Percentiles rank a stretch among this genome's conserved stretches.
Conservation (phyloP, 1,140 invertebrate genomes). For the Lutraria rhynchaena region DNA sequence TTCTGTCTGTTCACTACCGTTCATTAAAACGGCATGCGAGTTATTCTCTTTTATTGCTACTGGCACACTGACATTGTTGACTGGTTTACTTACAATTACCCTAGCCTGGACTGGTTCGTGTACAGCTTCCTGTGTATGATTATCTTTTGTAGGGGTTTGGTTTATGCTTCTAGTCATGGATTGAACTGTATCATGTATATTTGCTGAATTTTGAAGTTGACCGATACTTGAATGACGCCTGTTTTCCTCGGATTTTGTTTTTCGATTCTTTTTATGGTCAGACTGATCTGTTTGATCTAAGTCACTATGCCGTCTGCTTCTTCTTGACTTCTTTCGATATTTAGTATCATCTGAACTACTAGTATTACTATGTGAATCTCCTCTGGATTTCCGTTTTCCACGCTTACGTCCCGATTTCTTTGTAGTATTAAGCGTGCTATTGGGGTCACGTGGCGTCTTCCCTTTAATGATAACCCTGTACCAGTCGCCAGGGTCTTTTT, state of each 20-base stretch:
- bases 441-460: slow-evolving; percentile 8
- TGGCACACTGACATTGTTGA: not conserved
- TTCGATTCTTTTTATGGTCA: too few species aligned
- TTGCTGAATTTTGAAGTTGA: too few species aligned
- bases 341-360: not conserved
- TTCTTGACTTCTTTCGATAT: not conserved
- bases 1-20: not conserved
- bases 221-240: too few species aligned
- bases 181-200: too few species aligned
- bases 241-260: too few species aligned
- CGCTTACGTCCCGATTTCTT: not conserved
- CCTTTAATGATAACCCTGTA: slow-evolving; percentile 54
- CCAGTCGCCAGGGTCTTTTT: slow-evolving; percentile 43
- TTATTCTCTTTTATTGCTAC: not conserved
- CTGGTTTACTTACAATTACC: slow-evolving; percentile 24
- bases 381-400: slow-evolving; percentile 25
- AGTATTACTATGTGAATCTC: not conserved
- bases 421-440: not conserved
- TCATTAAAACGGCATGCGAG: not conserved
- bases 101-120: slow-evolving; percentile 16
- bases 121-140: not conserved
- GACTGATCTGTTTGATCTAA: not conserved
- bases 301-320: slow-evolving; percentile 1
- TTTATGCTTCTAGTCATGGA: too few species aligned
- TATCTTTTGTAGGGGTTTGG: too few species aligned